Conservation (phyloP, 1,140 invertebrate species). For the Ceratina calcarata region DNA sequence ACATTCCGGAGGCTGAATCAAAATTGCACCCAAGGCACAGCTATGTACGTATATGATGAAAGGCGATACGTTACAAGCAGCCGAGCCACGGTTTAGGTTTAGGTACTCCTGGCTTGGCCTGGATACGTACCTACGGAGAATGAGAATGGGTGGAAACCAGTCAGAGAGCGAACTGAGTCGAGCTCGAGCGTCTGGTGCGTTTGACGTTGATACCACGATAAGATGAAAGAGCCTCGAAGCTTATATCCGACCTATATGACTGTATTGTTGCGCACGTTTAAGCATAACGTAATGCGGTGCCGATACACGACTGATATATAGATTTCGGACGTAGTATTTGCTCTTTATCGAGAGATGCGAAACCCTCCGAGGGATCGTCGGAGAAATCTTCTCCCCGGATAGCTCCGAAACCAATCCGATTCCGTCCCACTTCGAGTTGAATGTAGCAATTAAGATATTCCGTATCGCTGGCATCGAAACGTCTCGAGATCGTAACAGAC, state of each 20-base stretch:
- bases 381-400: neutral
- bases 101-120: slow-evolving; percentile 69
- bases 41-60: slow-evolving; percentile 33
- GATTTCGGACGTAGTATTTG: slow-evolving; percentile 57
- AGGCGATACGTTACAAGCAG: slow-evolving; percentile 69
- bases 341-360: slow-evolving; percentile 41
- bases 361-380: slow-evolving; percentile 7
- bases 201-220: slow-evolving; percentile 81
- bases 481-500: neutral
- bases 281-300: slow-evolving; percentile 77
- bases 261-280: slow-evolving; percentile 78
- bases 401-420: slow-evolving; percentile 27
- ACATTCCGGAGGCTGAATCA: neutral
- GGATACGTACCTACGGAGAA: slow-evolving; percentile 64
- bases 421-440: slow-evolving; percentile 2
- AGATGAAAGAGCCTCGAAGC: slow-evolving; percentile 79
- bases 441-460: slow-evolving; percentile 37
- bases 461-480: neutral
- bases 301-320: slow-evolving; percentile 68
- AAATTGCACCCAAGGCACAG: neutral
- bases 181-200: slow-evolving; percentile 74
- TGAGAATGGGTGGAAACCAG: slow-evolving; percentile 74
- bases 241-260: slow-evolving; percentile 78
- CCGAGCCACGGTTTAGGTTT: slow-evolving; percentile 56
- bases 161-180: slow-evolving; percentile 62